phyloP scores from a whole-genome alignment of 2,113 vertebrate species.

The Oreotrochilus melanogaster region DNA sequence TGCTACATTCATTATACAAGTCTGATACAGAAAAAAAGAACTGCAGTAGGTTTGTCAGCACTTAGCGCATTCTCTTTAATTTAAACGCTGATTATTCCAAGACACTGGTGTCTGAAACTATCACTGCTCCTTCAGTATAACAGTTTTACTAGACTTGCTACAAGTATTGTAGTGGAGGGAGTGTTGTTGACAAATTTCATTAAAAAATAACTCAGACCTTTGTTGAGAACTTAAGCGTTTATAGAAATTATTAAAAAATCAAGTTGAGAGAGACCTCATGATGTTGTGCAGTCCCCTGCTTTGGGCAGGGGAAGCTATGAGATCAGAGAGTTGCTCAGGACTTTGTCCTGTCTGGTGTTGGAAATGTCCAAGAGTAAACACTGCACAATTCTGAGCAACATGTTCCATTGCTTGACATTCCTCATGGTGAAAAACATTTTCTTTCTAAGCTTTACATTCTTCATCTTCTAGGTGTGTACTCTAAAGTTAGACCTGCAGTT shows the following conservation, averaged over 20 bases:
- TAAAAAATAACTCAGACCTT: neutral
- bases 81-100: slow-evolving; percentile 14
- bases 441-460: neutral
- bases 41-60: slow-evolving; percentile 50
- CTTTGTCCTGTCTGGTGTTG: neutral
- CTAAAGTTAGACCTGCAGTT: neutral
- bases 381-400: neutral
- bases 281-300: neutral
- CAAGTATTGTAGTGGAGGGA: neutral
- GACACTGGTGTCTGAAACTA: neutral
- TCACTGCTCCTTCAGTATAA: neutral
- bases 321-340: neutral
- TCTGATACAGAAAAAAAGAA: slow-evolving; percentile 50
- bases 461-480: neutral
- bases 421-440: neutral
- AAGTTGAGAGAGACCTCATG: neutral
- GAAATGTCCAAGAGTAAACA: neutral
- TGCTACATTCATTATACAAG: slow-evolving; percentile 25
- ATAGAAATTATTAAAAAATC: neutral
- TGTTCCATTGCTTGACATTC: neutral
- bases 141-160: neutral
- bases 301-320: neutral
- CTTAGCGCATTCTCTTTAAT: slow-evolving; percentile 41
- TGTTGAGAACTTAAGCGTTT: neutral
- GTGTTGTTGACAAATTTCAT: neutral